A percentile compares a stretch with the other conserved stretches of the same genome.
phyloP scores from a whole-genome alignment of 1,140 invertebrate species.

The Sitophilus oryzae region DNA sequence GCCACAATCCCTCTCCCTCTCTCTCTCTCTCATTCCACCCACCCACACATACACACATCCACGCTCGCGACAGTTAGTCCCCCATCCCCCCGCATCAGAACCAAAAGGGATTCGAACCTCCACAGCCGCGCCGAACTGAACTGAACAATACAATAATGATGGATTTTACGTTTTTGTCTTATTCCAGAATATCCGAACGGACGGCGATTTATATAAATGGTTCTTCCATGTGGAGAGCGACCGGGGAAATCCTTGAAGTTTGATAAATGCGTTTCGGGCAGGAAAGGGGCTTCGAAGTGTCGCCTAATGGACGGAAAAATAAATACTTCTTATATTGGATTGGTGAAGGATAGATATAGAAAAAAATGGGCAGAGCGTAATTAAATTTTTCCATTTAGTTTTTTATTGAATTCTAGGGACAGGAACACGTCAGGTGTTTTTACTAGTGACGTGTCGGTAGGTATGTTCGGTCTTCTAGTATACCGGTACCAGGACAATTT shows the following conservation, averaged over 20 bases:
- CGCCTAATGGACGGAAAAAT: neutral
- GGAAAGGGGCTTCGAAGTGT: neutral
- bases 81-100: constrained; percentile 4
- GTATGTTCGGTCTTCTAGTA: no score
- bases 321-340: neutral
- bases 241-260: neutral
- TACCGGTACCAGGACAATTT: no score
- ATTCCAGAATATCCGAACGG: constrained; percentile 8
- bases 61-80: constrained; percentile 17
- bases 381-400: no score
- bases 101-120: no score
- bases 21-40: neutral
- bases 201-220: constrained; percentile 26
- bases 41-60: neutral
- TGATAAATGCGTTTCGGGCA: neutral
- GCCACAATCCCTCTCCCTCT: constrained; percentile 22
- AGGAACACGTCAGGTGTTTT: no score
- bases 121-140: constrained; percentile 10
- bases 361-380: no score
- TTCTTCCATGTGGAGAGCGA: constrained; percentile 13
- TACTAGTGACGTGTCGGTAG: no score
- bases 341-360: no score
- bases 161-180: constrained; percentile 27
- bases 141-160: constrained; percentile 25
- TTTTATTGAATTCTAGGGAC: no score